Evolutionary conservation across 2,797 vertebrate genomes (phyloP).

Genomic region (Sternotherus odoratus): DNA sequence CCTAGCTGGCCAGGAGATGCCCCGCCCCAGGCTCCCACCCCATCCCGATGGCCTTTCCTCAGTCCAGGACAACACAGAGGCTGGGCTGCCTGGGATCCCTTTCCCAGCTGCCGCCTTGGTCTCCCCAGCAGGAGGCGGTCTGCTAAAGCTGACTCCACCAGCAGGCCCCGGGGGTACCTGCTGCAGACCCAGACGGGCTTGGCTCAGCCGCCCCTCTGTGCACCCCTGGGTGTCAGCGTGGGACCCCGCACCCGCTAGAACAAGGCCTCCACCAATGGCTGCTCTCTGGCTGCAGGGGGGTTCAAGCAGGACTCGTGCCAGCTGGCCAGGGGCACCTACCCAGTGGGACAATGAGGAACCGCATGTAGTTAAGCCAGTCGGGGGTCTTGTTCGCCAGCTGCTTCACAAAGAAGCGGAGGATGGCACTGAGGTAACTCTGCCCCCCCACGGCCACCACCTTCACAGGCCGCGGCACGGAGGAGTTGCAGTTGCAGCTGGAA

Average conservation of each 20-base stretch:
- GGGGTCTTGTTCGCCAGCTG: slow-evolving; percentile 92
- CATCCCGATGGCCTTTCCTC: no score
- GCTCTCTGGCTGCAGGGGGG: not conserved
- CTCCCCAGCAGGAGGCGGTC: not conserved
- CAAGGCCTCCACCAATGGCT: not conserved
- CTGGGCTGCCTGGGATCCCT: not conserved
- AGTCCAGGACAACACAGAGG: not conserved
- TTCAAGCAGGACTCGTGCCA: not conserved
- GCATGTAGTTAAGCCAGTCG: slow-evolving; percentile 92
- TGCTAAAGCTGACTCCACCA: no score
- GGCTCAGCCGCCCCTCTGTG: not conserved
- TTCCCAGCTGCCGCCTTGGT: not conserved
- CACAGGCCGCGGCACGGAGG: slow-evolving; percentile 90
- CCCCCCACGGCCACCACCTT: slow-evolving; percentile 90
- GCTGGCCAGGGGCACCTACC: slow-evolving; percentile 76
- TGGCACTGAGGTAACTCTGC: slow-evolving; percentile 90
- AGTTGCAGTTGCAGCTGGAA: slow-evolving; percentile 92
- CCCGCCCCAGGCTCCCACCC: not conserved
- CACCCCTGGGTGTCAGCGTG: not conserved
- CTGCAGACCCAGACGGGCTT: not conserved
- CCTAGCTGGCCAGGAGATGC: not conserved
- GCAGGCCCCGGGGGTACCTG: not conserved
- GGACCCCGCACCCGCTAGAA: not conserved
- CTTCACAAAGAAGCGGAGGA: slow-evolving; percentile 92
- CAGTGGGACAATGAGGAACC: slow-evolving; percentile 91